Conservation (phyloP, 2,888 invertebrate genomes). For the Phragmatobia fuliginosa region DNA sequence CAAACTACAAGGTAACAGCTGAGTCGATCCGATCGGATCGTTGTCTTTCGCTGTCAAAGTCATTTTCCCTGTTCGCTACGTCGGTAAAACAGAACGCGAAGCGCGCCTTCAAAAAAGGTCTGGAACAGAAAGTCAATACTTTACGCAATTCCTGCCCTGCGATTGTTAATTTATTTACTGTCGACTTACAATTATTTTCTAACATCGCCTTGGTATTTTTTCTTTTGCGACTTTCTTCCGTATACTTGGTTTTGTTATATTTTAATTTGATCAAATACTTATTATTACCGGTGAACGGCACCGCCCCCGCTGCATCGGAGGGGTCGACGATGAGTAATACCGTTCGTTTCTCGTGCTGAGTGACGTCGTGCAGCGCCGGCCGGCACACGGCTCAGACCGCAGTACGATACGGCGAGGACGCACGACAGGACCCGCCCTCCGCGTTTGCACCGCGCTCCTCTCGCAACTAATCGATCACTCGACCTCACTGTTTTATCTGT, state of each 20-base stretch:
- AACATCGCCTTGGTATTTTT: conserved; percentile 11
- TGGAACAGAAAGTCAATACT: conserved; percentile 70
- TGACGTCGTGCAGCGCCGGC: conserved; percentile 76
- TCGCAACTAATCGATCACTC: conserved; percentile 73
- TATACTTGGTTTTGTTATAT: conserved; percentile 32
- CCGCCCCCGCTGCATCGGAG: conserved; percentile 63
- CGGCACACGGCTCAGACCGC: conserved; percentile 62
- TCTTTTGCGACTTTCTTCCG: conserved; percentile 21
- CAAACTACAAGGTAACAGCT: conserved; percentile 14
- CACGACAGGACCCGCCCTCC: conserved; percentile 73
- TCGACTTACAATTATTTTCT: conserved; percentile 26
- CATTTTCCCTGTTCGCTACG: conserved; percentile 24
- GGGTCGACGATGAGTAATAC: conserved; percentile 80
- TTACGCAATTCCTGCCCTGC: conserved; percentile 47
- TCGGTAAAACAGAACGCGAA: conserved; percentile 71
- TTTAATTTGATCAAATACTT: conserved; percentile 29
- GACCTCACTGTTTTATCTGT: conserved; percentile 52
- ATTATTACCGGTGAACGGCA: conserved; percentile 52
- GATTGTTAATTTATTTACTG: conserved; percentile 28
- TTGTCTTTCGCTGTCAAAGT: conserved; percentile 2
- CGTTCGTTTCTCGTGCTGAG: conserved; percentile 78
- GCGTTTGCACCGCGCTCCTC: conserved; percentile 57
- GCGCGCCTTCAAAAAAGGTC: conserved; percentile 54
- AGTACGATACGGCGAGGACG: conserved; percentile 77
- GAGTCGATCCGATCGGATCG: conserved; percentile 16